phyloP scores from a whole-genome alignment of 2,888 invertebrate species.

The Orthosia incerta region DNA sequence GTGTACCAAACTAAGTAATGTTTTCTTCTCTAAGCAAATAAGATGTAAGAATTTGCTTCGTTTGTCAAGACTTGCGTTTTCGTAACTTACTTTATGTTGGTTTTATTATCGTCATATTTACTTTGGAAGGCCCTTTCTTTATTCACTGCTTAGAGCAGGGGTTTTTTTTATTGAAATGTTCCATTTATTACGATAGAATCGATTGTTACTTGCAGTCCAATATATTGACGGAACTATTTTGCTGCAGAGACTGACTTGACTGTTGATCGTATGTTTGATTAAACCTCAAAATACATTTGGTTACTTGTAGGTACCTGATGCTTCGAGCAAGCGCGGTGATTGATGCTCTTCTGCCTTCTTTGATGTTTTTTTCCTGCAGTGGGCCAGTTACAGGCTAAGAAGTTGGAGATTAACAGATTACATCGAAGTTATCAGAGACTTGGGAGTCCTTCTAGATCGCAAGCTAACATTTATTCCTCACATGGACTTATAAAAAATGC shows the following conservation, averaged over 20 bases:
- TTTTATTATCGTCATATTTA: conserved; percentile 53
- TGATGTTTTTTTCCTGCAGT: not conserved
- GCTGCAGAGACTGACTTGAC: not conserved
- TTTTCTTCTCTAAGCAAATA: conserved; percentile 43
- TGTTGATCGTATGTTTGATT: not conserved
- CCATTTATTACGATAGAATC: conserved; percentile 28
- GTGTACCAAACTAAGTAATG: conserved; percentile 26
- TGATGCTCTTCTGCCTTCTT: not conserved
- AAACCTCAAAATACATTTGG: not conserved
- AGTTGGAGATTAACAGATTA: too few relatives aligned
- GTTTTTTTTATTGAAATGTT: conserved; percentile 28
- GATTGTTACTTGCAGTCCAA: conserved; percentile 11
- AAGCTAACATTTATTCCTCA: too few relatives aligned
- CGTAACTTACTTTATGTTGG: conserved; percentile 48
- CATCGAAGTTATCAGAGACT: too few relatives aligned
- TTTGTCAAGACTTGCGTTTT: conserved; percentile 46
- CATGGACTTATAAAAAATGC: too few relatives aligned
- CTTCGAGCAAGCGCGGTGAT: too few relatives aligned
- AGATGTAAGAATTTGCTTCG: conserved; percentile 43
- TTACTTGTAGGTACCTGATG: not conserved
- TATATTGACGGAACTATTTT: conserved; percentile 11
- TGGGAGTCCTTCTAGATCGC: too few relatives aligned
- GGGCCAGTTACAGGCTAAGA: too few relatives aligned
- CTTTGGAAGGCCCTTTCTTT: conserved; percentile 33
- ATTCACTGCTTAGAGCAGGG: conserved; percentile 33